Evolutionary conservation across 2,113 vertebrate genomes (phyloP).

Genomic region (Lamprologus sp.): DNA sequence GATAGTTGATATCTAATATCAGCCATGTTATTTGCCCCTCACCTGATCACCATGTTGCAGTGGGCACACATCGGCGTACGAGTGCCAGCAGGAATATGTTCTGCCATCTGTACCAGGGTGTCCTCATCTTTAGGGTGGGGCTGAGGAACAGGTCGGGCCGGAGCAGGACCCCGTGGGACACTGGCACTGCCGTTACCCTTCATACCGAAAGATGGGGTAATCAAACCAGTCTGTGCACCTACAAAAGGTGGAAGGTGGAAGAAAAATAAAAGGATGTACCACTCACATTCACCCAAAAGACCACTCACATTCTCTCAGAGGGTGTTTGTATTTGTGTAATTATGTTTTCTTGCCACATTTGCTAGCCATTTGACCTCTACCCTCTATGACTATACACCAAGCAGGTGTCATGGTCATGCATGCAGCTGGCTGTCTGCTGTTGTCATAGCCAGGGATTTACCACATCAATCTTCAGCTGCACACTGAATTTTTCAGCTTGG

Average conservation of each 20-base stretch:
- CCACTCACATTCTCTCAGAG: neutral
- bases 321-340: neutral
- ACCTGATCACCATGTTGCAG: conserved; percentile 91
- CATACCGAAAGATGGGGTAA: conserved; percentile 73
- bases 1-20: neutral
- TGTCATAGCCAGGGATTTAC: conserved; percentile 37
- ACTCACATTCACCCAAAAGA: neutral
- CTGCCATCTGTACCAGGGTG: conserved; percentile 86
- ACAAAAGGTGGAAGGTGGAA: neutral
- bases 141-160: conserved; percentile 43
- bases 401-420: conserved; percentile 22
- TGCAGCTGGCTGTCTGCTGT: conserved; percentile 1
- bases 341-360: conserved; percentile 6
- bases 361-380: conserved; percentile 32
- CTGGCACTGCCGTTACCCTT: conserved; percentile 60
- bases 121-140: conserved; percentile 78
- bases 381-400: conserved; percentile 12
- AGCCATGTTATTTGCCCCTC: neutral
- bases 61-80: conserved; percentile 91
- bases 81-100: conserved; percentile 89
- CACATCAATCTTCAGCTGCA: conserved; percentile 13
- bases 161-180: conserved; percentile 36
- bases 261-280: neutral
- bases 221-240: conserved; percentile 35
- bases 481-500: neutral